phyloP scores from a whole-genome alignment of 2,797 vertebrate species.

The Molossus molossus region DNA sequence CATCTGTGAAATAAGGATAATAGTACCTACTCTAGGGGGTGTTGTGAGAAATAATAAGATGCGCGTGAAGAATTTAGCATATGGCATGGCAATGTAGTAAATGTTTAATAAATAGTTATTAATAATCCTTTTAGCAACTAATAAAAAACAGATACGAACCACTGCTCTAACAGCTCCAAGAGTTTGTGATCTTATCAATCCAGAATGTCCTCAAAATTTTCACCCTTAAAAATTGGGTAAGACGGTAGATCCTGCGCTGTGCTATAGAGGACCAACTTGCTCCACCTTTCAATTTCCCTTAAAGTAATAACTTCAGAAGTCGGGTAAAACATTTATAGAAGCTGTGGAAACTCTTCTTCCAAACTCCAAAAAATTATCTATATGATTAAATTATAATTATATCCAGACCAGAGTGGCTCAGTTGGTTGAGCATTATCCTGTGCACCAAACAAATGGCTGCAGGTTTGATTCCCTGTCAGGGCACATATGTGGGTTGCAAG shows the following conservation, averaged over 20 bases:
- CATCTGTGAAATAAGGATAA: background rate
- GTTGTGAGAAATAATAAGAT: background rate
- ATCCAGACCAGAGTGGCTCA: background rate
- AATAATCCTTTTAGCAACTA: background rate
- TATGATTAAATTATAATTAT: background rate
- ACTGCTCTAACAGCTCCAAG: background rate
- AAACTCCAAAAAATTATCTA: background rate
- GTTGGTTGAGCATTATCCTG: too few species aligned
- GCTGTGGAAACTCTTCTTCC: background rate
- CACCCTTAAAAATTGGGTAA: background rate
- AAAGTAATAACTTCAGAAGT: background rate
- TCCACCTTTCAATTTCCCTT: background rate
- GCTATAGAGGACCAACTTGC: background rate
- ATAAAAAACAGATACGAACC: background rate
- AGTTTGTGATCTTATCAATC: background rate
- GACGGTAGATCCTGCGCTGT: background rate
- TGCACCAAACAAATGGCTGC: too few species aligned
- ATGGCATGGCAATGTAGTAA: background rate
- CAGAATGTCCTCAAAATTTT: background rate
- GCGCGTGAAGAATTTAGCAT: background rate
- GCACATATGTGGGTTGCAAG: too few species aligned
- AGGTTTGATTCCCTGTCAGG: too few species aligned
- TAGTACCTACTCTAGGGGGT: background rate
- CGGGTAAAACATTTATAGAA: background rate
- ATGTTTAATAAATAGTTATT: background rate